Evolutionary conservation across 2,797 vertebrate species (phyloP), one percentile per base, ranked within the genome.

Genomic region (Urophycis tenuis): DNA sequence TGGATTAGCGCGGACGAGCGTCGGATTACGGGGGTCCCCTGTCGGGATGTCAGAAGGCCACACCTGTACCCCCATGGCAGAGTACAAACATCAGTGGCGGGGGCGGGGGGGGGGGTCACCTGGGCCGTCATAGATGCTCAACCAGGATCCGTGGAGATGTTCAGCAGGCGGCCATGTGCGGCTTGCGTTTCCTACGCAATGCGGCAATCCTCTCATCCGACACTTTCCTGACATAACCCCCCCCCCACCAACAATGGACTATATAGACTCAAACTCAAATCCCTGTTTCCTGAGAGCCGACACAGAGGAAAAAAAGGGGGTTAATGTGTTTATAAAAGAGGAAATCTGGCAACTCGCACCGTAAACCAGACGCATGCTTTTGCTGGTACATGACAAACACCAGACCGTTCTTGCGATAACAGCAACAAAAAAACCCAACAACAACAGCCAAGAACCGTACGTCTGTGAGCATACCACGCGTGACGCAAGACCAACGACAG

Each of bases 21-120:
- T 83, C 86, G 87, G 87, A 91, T 92, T 89, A 90, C 89, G 89
- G 89, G 82, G 77, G n/a, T n/a, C 83, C 60, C 88, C 88, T 73
- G 80, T 82, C 84, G 86, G 74, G 86, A 87, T 84, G 90, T 91
- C 87, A 90, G 87, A 90, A 82, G 84, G 85, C 82, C 41, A 82
- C 22, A 25, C 81, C 34, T 80, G 82, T n/a, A n/a, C n/a, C 82
- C 83, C 74, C 81, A 81, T 87, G 88, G 33, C 30, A 39, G 78
- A 78, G 84, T 87, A 85, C 83, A 88, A 85, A 71, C 30, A 84
- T 87, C 83, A 76, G 84, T 81, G 77, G 83, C 80, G 79, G 76
- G 81, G 81, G 78, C n/a, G n/a, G n/a, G n/a, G n/a, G 80, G 78
- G 85, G 82, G 81, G 78, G 85, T 88, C 87, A 87, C 81, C 77